These are phyloP conservation scores for Sympetrum striolatum DNA, from an alignment of 2,888 invertebrate species.

Conservation along the genomic window DNA sequence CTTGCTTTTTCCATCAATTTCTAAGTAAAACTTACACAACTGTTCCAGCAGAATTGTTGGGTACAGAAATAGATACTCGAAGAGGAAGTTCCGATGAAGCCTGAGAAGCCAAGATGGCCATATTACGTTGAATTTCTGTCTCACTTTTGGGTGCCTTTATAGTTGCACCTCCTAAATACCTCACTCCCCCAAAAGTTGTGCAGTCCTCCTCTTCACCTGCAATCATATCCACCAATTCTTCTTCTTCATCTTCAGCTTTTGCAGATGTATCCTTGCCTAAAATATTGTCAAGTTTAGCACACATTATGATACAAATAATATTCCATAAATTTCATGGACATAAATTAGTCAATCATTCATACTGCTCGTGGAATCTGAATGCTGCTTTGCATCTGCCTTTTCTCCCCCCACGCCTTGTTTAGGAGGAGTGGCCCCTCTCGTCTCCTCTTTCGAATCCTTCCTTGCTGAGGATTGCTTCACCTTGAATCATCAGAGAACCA, in stretches of 20 bases:
- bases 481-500: background rate
- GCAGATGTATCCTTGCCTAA: background rate
- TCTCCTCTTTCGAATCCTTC: background rate
- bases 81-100: slow-evolving; percentile 77
- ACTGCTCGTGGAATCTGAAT: background rate
- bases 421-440: background rate
- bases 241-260: slow-evolving; percentile 4
- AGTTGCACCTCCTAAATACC: slow-evolving; percentile 89
- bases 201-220: slow-evolving; percentile 68
- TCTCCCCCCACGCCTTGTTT: background rate
- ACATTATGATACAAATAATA: background rate
- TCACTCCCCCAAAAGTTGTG: slow-evolving; percentile 90
- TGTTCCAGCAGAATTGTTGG: slow-evolving; percentile 88
- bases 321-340: background rate
- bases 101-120: slow-evolving; percentile 86
- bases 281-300: background rate
- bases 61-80: slow-evolving; percentile 90
- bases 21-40: slow-evolving; percentile 77
- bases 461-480: background rate
- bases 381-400: background rate
- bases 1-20: too few relatives aligned
- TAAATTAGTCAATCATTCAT: background rate
- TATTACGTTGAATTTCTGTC: slow-evolving; percentile 89
- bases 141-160: slow-evolving; percentile 94
- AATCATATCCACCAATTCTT: background rate